These are phyloP conservation scores for Hyperoplus lanceolatus DNA, from an alignment of 2,797 vertebrate genomes.

Conservation along the genomic window DNA sequence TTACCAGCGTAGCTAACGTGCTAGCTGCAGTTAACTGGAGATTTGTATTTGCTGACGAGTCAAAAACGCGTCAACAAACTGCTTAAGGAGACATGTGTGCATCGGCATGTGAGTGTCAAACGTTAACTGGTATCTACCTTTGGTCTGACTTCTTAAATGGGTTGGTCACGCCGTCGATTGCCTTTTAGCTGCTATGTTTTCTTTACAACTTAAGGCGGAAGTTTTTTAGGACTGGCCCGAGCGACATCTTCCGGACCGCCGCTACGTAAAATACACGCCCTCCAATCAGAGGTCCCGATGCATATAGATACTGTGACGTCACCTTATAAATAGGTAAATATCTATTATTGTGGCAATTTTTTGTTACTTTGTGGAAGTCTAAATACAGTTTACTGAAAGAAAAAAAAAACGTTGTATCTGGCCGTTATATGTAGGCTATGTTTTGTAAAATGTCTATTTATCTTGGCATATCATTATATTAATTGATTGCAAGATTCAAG, in stretches of 20 bases:
- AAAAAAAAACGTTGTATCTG: not conserved
- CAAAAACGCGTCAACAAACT: slow-evolving; percentile 38
- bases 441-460: not conserved
- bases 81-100: not conserved
- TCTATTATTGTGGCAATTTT: slow-evolving; percentile 4
- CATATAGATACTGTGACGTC: slow-evolving; percentile 34
- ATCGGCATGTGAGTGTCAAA: slow-evolving; percentile 22
- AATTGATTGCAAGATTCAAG: no score
- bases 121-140: slow-evolving; percentile 73
- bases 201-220: slow-evolving; percentile 87
- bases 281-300: slow-evolving; percentile 67
- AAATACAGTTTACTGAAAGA: not conserved
- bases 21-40: slow-evolving; percentile 63
- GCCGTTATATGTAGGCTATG: not conserved
- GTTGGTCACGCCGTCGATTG: slow-evolving; percentile 69
- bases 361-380: not conserved
- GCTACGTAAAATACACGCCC: slow-evolving; percentile 59
- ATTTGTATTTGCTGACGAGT: slow-evolving; percentile 30
- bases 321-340: not conserved
- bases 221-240: slow-evolving; percentile 81
- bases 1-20: slow-evolving; percentile 58
- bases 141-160: slow-evolving; percentile 64
- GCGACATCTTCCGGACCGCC: slow-evolving; percentile 81
- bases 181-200: slow-evolving; percentile 82
- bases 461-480: not conserved